These are phyloP conservation scores for Stenchaetothrips biformis DNA, from an alignment of 2,888 invertebrate genomes.

Conservation along the genomic window DNA sequence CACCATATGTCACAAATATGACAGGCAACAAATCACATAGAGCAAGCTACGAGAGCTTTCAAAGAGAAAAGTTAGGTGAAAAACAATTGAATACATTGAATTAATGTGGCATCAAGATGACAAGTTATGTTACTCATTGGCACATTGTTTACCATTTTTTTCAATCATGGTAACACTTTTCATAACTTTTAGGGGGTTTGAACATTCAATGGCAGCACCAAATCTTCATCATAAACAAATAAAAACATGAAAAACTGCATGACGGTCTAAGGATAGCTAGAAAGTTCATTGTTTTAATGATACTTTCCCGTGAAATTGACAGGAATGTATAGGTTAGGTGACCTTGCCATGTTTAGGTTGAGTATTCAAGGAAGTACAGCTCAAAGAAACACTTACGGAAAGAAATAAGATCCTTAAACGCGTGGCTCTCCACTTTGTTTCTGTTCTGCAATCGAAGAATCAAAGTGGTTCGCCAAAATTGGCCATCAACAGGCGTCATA, in stretches of 20 bases:
- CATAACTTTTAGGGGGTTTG: neutral
- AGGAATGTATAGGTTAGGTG: constrained; percentile 19
- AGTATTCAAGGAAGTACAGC: constrained; percentile 26
- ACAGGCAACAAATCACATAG: too few species aligned
- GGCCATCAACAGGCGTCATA: constrained; percentile 18
- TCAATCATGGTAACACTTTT: neutral
- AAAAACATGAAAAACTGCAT: neutral
- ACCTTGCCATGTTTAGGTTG: constrained; percentile 25
- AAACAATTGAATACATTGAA: too few species aligned
- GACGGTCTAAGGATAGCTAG: neutral
- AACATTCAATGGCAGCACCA: neutral
- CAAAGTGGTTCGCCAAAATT: constrained; percentile 63
- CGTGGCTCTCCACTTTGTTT: constrained; percentile 67
- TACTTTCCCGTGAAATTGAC: neutral
- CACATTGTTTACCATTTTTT: neutral
- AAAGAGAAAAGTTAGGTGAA: too few species aligned
- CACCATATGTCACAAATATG: too few species aligned
- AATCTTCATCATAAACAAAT: neutral
- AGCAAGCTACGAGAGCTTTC: too few species aligned
- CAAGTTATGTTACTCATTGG: too few species aligned
- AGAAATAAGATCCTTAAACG: constrained; percentile 73
- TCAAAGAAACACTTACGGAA: constrained; percentile 62
- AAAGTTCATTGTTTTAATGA: constrained; percentile 19
- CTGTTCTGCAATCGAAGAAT: constrained; percentile 65
- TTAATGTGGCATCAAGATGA: too few species aligned